Evolutionary conservation across 2,797 vertebrate species (phyloP), one percentile per base, ranked within the genome.

Genomic region (Poeciliopsis infans): DNA sequence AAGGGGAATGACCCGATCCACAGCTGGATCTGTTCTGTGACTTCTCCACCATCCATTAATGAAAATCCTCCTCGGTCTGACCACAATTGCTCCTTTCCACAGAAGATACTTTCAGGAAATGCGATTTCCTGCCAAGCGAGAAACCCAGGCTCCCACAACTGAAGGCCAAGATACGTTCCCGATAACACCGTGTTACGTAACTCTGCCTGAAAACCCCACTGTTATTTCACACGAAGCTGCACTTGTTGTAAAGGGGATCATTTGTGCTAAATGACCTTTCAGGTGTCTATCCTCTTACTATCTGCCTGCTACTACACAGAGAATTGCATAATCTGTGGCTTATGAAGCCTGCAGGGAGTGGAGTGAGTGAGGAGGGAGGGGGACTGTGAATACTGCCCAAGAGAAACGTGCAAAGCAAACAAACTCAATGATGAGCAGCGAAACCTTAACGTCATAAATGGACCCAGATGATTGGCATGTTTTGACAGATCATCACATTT

Each of bases 111-210:
- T 80, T 90, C 85, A 92, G 94, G 90, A 95, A 89, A 88, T 85
- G 87, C 74, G 74, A 87, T 92, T 93, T 94, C 90, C 92, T 93
- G 92, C 89, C 84, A 83, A 76, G 79, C 87, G 86, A 84, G 89
- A 81, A 89, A 81, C 77, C 89, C 77, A 83, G 75, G 82, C 43
- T 75, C 75, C 84, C 75, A 71, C 78, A 5, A 53, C 28, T 57
- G 41, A 45, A 10, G 75, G 83, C 85, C 84, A 78, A 85, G 79
- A 89, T 86, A 72, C 33, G 74, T 78, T 70, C 68, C 81, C 16
- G 88, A 90, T 89, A 92, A 85, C 78, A 74, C 43, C n/a, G 51
- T 49, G 61, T 90, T 89, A 85, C 53, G 77, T 78, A 90, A 88
- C 43, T n/a, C 39, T 5, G 2, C 3, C 55, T 69, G 57, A 74